These are phyloP conservation scores for Bombus haemorrhoidalis DNA, from an alignment of 1,140 invertebrate species.

Conservation along the genomic window DNA sequence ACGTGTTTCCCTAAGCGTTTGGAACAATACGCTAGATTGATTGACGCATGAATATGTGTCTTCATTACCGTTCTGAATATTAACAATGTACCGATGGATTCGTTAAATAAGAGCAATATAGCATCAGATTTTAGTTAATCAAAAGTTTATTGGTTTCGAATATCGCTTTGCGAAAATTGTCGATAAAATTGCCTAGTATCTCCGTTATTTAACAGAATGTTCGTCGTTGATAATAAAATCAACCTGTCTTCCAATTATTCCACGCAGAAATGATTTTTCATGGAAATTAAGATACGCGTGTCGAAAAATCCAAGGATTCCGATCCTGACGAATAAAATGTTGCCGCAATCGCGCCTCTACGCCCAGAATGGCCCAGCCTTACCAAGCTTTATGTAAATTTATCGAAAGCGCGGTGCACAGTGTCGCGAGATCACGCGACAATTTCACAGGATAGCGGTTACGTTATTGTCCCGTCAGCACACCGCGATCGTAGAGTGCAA, in stretches of 20 bases:
- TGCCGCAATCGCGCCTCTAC: neutral
- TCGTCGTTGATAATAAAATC: no score
- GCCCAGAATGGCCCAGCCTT: neutral
- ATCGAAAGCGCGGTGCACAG: neutral
- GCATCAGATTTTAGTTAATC: neutral
- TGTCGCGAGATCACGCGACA: constrained; percentile 9
- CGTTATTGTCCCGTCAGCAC: constrained; percentile 14
- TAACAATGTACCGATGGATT: neutral
- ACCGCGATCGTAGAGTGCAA: neutral
- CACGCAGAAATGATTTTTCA: neutral
- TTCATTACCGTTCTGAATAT: neutral
- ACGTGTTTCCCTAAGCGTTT: constrained; percentile 7
- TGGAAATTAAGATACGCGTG: neutral
- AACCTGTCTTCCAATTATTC: neutral
- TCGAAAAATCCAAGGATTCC: neutral
- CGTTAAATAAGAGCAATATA: neutral
- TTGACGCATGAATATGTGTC: neutral
- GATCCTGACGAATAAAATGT: no score
- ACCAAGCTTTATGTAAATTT: constrained; percentile 20
- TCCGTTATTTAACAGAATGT: no score
- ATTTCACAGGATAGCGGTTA: neutral
- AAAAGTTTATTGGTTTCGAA: neutral
- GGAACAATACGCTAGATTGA: neutral
- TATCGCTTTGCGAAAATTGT: neutral
- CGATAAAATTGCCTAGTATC: no score